Conservation (phyloP, 1,140 invertebrate species). For the Tetranychus cinnabarinus region DNA sequence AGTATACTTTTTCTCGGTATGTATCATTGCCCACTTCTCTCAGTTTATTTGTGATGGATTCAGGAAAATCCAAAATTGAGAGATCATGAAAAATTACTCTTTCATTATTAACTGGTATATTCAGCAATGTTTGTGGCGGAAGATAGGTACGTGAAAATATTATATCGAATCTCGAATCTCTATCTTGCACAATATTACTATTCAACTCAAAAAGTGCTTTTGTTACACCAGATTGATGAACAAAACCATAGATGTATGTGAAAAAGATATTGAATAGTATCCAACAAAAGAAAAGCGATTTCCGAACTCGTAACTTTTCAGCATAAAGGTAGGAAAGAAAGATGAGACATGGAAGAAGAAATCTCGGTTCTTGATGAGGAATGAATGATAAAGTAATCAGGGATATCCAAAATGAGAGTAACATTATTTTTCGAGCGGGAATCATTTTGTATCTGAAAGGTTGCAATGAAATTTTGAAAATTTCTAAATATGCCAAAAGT, state of each 20-base stretch:
- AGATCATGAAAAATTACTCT: conserved; percentile 5
- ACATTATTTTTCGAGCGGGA: conserved; percentile 18
- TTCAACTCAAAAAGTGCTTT: conserved; percentile 39
- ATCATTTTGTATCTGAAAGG: background rate
- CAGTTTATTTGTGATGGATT: background rate
- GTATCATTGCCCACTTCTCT: conserved; percentile 13
- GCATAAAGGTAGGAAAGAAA: conserved; percentile 46
- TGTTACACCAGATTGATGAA: conserved; percentile 60
- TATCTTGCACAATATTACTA: conserved; percentile 27
- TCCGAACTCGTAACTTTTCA: conserved; percentile 19
- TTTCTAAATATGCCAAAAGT: conserved; percentile 30
- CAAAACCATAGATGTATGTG: conserved; percentile 52
- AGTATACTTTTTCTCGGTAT: conserved; percentile 36
- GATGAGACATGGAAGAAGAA: conserved; percentile 55
- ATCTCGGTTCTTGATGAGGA: conserved; percentile 75
- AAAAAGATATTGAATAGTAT: conserved; percentile 39
- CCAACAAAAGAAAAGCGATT: conserved; percentile 34
- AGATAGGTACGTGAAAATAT: conserved; percentile 63
- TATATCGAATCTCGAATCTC: conserved; percentile 34
- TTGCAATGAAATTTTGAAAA: conserved; percentile 21
- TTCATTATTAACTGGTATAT: background rate
- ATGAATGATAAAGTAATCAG: conserved; percentile 48
- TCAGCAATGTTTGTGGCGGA: conserved; percentile 46
- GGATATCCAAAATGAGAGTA: conserved; percentile 39
- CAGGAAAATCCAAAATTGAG: background rate